Evolutionary conservation across 2,797 vertebrate genomes (phyloP), one percentile per base, ranked within the genome.

Genomic region (Tarsius wallacei): DNA sequence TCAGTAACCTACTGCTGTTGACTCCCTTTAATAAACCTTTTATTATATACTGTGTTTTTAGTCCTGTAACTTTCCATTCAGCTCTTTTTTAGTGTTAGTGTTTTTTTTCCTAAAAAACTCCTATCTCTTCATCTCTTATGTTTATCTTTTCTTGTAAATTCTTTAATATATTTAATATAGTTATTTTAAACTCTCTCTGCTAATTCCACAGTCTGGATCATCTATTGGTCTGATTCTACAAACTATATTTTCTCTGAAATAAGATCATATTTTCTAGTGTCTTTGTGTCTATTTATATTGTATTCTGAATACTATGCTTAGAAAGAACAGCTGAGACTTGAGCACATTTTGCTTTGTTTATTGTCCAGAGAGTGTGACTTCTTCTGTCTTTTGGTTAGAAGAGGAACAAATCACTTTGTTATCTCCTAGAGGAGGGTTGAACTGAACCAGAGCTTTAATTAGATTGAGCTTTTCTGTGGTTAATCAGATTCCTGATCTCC

Each of bases 211-310:
- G 28, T n/a, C 42, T 68, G 16, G 16, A 21, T 36, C n/a, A 81
- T 74, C 22, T 92, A 26, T 89, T 74, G 10, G 42, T 74, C 61
- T 89, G 10, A 66, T 42, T 66, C 63, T 90, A 51, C 51, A 76
- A 59, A 71, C 21, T 61, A 28, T 76, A 31, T 33, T 93, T 68
- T 93, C n/a, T 86, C 42, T 95, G 92, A 83, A 80, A 64, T 53
- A 61, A 3, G 17, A 12, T 63, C 53, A 87, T 5, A 76, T 49
- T 84, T 85, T 78, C 28, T n/a, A 92, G 12, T 70, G 83, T 83
- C 24, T 49, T 91, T 55, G 47, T 49, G 7, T 70, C 64, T 90
- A 22, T 26, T 73, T 82, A 74, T 85, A 81, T 17, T 33, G 15
- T 91, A 77, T 70, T 91, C 21, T 94, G 7, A 24, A 81, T 47